phyloP scores from a whole-genome alignment of 1,140 invertebrate genomes.

The Hyles vespertilio region DNA sequence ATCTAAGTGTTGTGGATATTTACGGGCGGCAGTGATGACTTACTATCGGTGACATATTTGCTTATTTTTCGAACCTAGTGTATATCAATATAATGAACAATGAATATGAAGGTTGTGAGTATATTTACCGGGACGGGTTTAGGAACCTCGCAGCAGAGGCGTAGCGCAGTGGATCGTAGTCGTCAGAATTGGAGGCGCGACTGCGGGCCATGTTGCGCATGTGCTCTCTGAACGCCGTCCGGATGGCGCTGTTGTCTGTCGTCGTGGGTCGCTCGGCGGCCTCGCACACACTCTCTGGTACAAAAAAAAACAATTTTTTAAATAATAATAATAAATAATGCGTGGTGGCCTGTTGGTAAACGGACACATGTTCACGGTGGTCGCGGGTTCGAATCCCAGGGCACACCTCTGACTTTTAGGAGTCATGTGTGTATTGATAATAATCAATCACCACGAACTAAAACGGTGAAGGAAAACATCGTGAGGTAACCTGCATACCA shows the following conservation, averaged over 20 bases:
- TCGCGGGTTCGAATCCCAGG: no score
- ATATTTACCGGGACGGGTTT: neutral
- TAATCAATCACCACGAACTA: no score
- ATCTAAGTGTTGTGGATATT: no score
- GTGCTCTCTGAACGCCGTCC: constrained; percentile 37
- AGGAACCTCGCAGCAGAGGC: constrained; percentile 28
- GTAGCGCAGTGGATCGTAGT: constrained; percentile 36
- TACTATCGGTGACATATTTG: no score
- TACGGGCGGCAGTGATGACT: no score
- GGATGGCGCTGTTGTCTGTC: constrained; percentile 20
- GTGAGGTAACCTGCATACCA: no score
- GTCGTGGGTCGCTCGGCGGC: constrained; percentile 13
- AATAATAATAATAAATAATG: neutral
- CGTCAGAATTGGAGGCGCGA: constrained; percentile 30
- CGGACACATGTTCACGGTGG: no score
- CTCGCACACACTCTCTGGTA: constrained; percentile 31
- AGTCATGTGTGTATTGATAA: no score
- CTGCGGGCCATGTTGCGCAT: constrained; percentile 29
- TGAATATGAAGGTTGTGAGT: neutral
- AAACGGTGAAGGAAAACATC: no score
- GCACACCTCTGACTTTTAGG: no score
- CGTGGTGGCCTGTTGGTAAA: no score
- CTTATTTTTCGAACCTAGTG: no score
- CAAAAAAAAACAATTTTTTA: neutral
- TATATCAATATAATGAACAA: neutral